Conservation (phyloP, 2,113 vertebrate species). For the Felis chaus region DNA sequence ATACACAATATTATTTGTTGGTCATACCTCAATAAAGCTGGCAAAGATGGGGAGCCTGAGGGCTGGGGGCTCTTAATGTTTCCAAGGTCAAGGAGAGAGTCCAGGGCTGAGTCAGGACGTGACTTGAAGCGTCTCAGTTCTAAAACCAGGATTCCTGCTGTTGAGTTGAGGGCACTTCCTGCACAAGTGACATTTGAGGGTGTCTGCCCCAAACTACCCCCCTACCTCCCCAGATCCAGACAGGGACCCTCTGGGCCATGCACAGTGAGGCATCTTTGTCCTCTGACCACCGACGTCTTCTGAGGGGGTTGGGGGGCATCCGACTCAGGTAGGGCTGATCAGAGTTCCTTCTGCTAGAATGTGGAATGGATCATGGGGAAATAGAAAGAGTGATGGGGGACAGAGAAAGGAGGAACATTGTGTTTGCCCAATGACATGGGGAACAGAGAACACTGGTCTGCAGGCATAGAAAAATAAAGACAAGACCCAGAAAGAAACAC, state of each 20-base stretch:
- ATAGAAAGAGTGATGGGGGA: neutral
- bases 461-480: neutral
- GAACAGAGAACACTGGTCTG: neutral
- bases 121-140: neutral
- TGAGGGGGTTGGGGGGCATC: rapidly evolving
- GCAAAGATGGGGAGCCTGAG: neutral
- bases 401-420: neutral
- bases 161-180: neutral
- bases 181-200: neutral
- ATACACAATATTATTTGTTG: neutral
- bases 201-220: neutral
- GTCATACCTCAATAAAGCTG: neutral
- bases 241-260: neutral
- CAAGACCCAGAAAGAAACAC: neutral
- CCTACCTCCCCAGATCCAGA: too few relatives aligned
- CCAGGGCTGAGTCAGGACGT: neutral
- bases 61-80: neutral
- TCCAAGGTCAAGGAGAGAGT: neutral
- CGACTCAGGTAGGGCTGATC: neutral
- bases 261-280: neutral
- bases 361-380: neutral
- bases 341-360: neutral
- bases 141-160: neutral
- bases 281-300: neutral
- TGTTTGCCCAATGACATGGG: neutral